These are phyloP conservation scores for Trogon melanurus DNA, from an alignment of 2,113 vertebrate species.

Conservation along the genomic window DNA sequence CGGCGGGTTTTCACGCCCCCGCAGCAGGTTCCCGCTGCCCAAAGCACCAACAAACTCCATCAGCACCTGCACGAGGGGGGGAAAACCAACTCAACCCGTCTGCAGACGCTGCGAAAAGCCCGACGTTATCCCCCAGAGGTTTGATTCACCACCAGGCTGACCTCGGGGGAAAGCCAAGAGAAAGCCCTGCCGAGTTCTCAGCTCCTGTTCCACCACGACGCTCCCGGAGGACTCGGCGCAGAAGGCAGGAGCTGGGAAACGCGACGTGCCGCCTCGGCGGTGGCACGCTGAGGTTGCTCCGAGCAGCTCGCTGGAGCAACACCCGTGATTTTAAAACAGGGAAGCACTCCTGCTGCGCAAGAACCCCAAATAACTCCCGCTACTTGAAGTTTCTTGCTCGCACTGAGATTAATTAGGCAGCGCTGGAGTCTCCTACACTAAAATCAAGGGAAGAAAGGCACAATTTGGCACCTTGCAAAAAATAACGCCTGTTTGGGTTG, in stretches of 20 bases:
- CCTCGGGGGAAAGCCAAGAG: not conserved
- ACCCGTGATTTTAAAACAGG: not conserved
- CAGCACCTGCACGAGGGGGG: fast-evolving
- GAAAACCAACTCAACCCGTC: not conserved
- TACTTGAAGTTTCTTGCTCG: fast-evolving
- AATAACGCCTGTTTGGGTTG: not conserved
- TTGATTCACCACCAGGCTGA: not conserved
- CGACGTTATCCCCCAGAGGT: not conserved
- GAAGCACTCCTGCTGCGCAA: fast-evolving
- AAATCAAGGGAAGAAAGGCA: not conserved
- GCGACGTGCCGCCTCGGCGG: fast-evolving
- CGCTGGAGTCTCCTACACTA: not conserved
- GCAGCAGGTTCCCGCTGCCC: not conserved
- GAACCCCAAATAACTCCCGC: not conserved
- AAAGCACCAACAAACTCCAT: no score
- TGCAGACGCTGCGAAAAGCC: not conserved
- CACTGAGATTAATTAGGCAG: fast-evolving
- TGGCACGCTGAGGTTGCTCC: no score
- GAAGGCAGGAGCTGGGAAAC: not conserved
- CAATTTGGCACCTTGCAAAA: not conserved
- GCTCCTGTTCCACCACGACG: not conserved
- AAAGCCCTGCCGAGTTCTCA: not conserved
- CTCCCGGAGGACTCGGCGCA: not conserved
- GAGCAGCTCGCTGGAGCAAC: not conserved
- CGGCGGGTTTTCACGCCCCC: not conserved